These are phyloP conservation scores for Ginglymostoma cirratum DNA, from an alignment of 2,113 vertebrate genomes.

Conservation along the genomic window DNA sequence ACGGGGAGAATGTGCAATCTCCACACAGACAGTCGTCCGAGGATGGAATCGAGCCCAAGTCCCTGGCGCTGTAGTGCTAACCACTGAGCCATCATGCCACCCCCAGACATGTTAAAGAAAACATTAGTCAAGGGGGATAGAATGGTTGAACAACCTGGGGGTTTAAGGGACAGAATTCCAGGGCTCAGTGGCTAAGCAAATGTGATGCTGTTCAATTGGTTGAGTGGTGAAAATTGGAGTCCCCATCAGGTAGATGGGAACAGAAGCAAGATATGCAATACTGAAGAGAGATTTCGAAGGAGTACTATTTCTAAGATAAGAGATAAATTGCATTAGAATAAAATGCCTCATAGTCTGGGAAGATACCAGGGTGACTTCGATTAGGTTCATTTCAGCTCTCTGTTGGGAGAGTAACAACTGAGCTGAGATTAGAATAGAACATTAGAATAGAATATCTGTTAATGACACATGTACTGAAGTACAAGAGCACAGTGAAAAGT, in stretches of 20 bases:
- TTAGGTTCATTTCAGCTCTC: neutral
- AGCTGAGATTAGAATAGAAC: neutral
- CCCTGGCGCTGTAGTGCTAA: too few species aligned
- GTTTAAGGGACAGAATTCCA: neutral
- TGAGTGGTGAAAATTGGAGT: neutral
- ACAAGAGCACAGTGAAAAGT: too few species aligned
- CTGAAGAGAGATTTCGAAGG: neutral
- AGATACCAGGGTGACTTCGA: neutral
- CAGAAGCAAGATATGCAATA: neutral
- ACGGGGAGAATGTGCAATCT: too few species aligned
- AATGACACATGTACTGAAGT: too few species aligned
- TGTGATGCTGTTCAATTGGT: neutral
- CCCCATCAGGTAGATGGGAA: neutral
- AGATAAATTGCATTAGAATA: neutral
- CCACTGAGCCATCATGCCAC: too few species aligned
- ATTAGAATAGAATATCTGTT: too few species aligned
- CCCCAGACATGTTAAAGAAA: neutral
- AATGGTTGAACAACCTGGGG: neutral
- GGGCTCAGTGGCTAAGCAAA: neutral
- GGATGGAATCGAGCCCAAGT: too few species aligned
- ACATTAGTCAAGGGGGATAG: neutral
- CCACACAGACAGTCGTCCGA: too few species aligned
- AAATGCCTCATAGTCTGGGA: neutral
- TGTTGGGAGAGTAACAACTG: neutral
- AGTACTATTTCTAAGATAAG: neutral